Evolutionary conservation across 2,888 invertebrate species (phyloP).

Genomic region (Torymus auratus): DNA sequence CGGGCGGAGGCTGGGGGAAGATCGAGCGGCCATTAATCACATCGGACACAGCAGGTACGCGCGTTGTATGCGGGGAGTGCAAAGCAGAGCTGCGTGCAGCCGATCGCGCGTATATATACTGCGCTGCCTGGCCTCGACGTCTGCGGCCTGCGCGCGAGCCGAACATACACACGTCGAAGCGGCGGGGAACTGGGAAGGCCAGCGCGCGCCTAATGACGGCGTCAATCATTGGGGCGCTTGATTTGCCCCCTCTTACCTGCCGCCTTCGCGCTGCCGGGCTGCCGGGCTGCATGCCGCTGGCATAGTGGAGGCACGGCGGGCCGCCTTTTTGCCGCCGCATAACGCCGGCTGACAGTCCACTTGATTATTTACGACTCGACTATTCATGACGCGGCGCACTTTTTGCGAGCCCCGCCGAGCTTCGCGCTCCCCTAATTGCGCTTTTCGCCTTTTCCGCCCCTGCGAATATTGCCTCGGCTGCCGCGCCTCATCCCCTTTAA

Average conservation of each 20-base stretch:
- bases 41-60: conserved; percentile 29
- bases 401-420: not conserved
- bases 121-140: too few species aligned
- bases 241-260: not conserved
- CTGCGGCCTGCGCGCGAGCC: too few species aligned
- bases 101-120: too few species aligned
- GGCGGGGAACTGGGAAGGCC: too few species aligned
- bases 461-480: too few species aligned
- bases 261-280: not conserved
- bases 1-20: not conserved
- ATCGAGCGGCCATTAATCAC: conserved; percentile 21
- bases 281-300: too few species aligned
- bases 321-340: too few species aligned
- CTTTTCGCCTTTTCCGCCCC: too few species aligned
- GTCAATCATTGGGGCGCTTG: not conserved
- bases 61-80: conserved; percentile 11
- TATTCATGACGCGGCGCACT: conserved; percentile 13
- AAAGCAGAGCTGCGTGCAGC: too few species aligned
- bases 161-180: too few species aligned
- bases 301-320: too few species aligned
- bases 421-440: not conserved
- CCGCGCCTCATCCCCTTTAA: too few species aligned
- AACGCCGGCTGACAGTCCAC: not conserved
- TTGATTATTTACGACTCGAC: conserved; percentile 41
- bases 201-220: not conserved